Base-by-base conservation (phyloP, 2,888 invertebrate species). In the Callosobruchus maculatus region DNA sequence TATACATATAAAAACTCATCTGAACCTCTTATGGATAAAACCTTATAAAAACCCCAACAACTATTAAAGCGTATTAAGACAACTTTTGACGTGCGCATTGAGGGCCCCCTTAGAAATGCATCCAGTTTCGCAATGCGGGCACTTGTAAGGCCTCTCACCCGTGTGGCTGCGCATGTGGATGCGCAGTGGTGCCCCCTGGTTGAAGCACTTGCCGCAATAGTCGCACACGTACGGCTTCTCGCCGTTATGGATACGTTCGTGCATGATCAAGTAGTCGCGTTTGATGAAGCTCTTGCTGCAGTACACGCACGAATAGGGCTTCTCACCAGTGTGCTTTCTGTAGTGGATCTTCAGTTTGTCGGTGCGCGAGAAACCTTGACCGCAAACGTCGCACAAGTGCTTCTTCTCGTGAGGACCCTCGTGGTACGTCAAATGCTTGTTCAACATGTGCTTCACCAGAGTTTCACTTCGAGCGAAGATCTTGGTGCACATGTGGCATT, bases 131-230 rank as follows among this genome's bases (percentile, higher is more conserved):
- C 91, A 91, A 80, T 89, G 85, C 75, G 83, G 86, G 83, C 91
- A 91, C 76, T 85, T 85, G 85, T 91, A 91, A 0, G 91, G 91
- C 76, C 90, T 86, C 80, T 90, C 89, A 69, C 91, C 91, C 77
- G 89, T 90, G 86, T 91, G 91, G 83, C 89, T 90, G 84, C 91
- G 86, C 83, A 90, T 88, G 84, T 92, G 91, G 76, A 91, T 90
- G 79, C 90, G 89, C 74, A 91, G 88, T 69, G 91, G 91, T 76
- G 90, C 90, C 5, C 90, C 88, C 85, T 91, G 91, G 73, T 88
- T 89, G 86, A 91, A 91, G 67, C 89, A 89, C 84, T 91, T 91
- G n/a, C 90, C 90, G 85, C 91, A 91, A 83, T 89, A 88, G 76
- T 89, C 86, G 84, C 91, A 91, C 75, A 89, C 88, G 85, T 91